Base-by-base conservation (phyloP, 1,140 invertebrate species). In the Zeugodacus cucurbitae region DNA sequence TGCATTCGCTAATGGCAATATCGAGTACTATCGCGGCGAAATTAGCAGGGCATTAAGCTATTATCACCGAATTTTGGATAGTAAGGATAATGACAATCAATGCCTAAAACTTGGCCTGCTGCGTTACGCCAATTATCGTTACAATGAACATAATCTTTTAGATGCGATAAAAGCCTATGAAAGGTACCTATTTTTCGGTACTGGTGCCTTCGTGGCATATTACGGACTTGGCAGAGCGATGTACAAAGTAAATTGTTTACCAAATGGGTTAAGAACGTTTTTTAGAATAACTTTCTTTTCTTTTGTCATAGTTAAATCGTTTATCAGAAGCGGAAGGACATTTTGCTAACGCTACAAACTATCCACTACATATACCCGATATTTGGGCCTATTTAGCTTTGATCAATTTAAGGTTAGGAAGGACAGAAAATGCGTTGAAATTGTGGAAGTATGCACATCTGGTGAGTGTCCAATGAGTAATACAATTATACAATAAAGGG, bases 351-450 rank as follows among this genome's bases (percentile, higher is more conserved):
- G 89, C 89, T 85, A 91, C 91, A 10, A 54, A 22, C 0, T 34
- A 41, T 22, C 59, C 67, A 1, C 59, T 34, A 54, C 91, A 91
- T 89, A 22, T 91, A 22, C 91, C 91, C 0, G 89, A 90, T 48
- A 74, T 89, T 41, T 91, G 91, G 91, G 91, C 88, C 0, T 92
- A 89, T 58, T 59, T 91, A 67, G 91, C 91, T 1, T 37, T 91
- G 0, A 88, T 91, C 22, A 91, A 91, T 86, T 85, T 91, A 1
- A 88, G 87, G 10, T 20, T 90, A 17, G 89, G 90, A 11, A 48
- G 91, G 1, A 91, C 89, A 82, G 78, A 88, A 14, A 90, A 88
- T 88, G 91, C 91, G 1, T 7, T 91, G 7, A 86, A 89, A 3
- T 91, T 91, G 64, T 91, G 91, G 91, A 54, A 54, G 11, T 54